These are phyloP conservation scores for Latheticus oryzae DNA, from an alignment of 2,888 invertebrate species.

Conservation along the genomic window DNA sequence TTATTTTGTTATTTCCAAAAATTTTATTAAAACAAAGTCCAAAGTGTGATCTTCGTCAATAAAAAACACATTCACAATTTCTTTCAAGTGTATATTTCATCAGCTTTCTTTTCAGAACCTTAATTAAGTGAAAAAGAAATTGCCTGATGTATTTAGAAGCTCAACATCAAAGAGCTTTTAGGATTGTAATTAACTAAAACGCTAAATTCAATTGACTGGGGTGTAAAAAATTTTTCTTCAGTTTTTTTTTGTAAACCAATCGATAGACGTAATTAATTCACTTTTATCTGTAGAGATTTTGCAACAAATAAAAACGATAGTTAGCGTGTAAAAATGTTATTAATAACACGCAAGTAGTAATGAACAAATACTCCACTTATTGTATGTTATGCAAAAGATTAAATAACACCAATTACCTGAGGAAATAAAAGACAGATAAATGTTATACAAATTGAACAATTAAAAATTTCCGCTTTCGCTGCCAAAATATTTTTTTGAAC, in stretches of 20 bases:
- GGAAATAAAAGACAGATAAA: conserved; percentile 5
- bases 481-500: neutral
- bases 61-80: conserved; percentile 4
- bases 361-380: no score
- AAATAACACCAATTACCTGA: conserved; percentile 3
- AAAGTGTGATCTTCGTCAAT: no score
- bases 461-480: conserved; percentile 29
- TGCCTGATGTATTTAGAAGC: conserved; percentile 27
- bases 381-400: neutral
- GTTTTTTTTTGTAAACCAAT: no score
- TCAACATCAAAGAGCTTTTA: conserved; percentile 35
- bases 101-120: conserved; percentile 14
- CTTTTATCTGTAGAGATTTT: no score
- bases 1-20: no score
- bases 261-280: no score
- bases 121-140: conserved; percentile 30
- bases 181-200: conserved; percentile 30
- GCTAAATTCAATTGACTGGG: conserved; percentile 24
- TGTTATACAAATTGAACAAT: conserved; percentile 12
- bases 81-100: conserved; percentile 11
- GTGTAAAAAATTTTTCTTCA: conserved; percentile 14
- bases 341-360: no score
- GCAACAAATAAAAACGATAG: no score
- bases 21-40: no score
- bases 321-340: no score